A percentile compares a stretch with the other conserved stretches of the same genome.
Evolutionary conservation across 1,140 invertebrate species (phyloP).

Genomic region (Nymphalis io): DNA sequence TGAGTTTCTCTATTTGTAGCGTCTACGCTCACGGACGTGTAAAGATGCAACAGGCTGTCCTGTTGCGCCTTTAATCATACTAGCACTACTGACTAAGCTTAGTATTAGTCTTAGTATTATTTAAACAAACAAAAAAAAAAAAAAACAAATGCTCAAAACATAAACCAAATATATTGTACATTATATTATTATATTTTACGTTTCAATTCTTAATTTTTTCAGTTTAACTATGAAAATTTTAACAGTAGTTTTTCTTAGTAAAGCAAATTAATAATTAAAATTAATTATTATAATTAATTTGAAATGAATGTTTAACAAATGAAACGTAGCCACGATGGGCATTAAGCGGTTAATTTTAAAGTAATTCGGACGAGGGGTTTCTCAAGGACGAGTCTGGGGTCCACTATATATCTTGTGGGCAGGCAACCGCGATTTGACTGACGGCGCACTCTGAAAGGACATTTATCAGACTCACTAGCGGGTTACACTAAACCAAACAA

Average conservation of each 20-base stretch:
- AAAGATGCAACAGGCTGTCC: constrained; percentile 17
- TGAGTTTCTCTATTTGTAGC: constrained; percentile 15
- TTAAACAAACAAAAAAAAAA: neutral
- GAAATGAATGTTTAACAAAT: neutral
- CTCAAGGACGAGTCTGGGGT: constrained; percentile 68
- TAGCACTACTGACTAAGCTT: neutral
- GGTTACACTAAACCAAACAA: constrained; percentile 79
- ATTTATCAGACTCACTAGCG: constrained; percentile 78
- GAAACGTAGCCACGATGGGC: neutral
- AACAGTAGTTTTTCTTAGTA: too few species aligned
- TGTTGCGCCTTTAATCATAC: constrained; percentile 19
- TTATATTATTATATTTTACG: too few species aligned
- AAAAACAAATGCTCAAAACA: too few species aligned
- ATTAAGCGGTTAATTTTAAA: constrained; percentile 42
- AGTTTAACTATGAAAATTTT: too few species aligned
- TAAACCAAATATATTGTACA: too few species aligned
- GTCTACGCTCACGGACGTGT: constrained; percentile 3
- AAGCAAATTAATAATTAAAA: too few species aligned
- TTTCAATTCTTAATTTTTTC: too few species aligned
- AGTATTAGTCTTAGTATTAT: too few species aligned
- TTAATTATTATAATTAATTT: neutral
- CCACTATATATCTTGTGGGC: constrained; percentile 78
- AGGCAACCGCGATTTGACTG: constrained; percentile 78
- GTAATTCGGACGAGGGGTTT: constrained; percentile 49
- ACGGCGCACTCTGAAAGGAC: constrained; percentile 77